phyloP scores from a whole-genome alignment of 2,113 vertebrate species.

The Sinosuthora webbiana region DNA sequence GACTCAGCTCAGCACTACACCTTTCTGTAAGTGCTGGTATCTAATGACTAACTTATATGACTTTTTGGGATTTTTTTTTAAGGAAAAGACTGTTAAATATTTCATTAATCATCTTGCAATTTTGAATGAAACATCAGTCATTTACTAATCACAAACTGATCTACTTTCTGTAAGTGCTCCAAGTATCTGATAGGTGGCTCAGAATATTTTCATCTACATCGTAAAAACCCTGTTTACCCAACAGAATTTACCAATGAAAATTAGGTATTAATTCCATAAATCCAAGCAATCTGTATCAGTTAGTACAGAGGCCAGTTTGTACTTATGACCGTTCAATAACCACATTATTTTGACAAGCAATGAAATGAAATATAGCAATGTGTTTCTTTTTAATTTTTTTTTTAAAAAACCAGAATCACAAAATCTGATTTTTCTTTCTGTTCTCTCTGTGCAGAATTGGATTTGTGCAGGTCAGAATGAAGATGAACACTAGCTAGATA shows the following conservation, averaged over 20 bases:
- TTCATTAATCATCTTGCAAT: neutral
- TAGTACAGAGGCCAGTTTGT: neutral
- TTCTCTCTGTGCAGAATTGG: neutral
- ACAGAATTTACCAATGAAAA: neutral
- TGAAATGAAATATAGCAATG: neutral
- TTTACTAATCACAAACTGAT: neutral
- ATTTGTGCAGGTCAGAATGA: neutral
- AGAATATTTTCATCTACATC: neutral
- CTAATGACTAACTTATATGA: neutral
- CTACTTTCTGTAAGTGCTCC: neutral
- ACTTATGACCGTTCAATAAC: neutral
- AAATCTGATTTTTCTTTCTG: neutral
- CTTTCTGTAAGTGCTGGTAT: neutral
- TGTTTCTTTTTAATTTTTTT: neutral
- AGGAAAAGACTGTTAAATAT: neutral
- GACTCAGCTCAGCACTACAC: neutral
- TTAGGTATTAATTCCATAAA: neutral
- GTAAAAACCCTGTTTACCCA: neutral
- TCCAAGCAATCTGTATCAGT: neutral
- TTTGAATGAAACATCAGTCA: neutral
- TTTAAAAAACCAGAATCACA: neutral
- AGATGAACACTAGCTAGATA: neutral
- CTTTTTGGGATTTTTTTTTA: neutral
- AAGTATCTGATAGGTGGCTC: rapidly evolving
- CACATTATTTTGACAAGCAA: neutral